Evolutionary conservation across 2,888 invertebrate genomes (phyloP), one percentile per base, ranked within the genome.

Genomic region (Xestia c-nigrum): DNA sequence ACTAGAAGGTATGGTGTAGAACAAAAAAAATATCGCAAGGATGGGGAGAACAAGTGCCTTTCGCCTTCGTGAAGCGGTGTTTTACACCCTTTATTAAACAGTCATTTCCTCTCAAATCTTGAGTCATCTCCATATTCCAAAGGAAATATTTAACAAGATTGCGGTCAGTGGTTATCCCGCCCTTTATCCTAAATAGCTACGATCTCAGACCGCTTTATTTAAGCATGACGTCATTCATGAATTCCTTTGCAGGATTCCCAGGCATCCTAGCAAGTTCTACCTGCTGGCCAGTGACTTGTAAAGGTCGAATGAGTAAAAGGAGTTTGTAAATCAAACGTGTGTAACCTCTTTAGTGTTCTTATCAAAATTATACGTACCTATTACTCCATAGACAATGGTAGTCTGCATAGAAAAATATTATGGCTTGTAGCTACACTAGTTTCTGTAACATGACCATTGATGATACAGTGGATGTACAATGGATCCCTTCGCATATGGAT

Each of bases 191-290:
- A 72, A 75, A 85, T 71, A 75, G 47, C 64, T 71, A 66, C 63
- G 47, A 76, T 73, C 67, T 72, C 52, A 61, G 40, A n/a, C 66
- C 31, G 63, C 47, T 74, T 68, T 66, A 59, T 72, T 72, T 64
- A 57, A 65, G 40, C 43, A 67, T 84, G 78, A 78, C 80, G 76
- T 85, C 87, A 80, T 67, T 64, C 24, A 52, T 46, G 66, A 72
- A 80, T 80, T 80, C 80, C 76, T 80, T 72, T 38, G 57, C 40
- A n/a, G 55, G 72, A 71, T 76, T 75, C 72, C 65, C 59, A 64
- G 74, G 50, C 57, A 77, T 82, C 40, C 71, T 63, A 72, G 24
- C 61, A 9, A 57, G 73, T 64, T 16, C 63, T 85, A 72, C 74
- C 83, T 83, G 82, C 69, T 64, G 57, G 66, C 64, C 67, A 47